Conservation (phyloP, 2,113 vertebrate genomes). For the Tichodroma muraria region DNA sequence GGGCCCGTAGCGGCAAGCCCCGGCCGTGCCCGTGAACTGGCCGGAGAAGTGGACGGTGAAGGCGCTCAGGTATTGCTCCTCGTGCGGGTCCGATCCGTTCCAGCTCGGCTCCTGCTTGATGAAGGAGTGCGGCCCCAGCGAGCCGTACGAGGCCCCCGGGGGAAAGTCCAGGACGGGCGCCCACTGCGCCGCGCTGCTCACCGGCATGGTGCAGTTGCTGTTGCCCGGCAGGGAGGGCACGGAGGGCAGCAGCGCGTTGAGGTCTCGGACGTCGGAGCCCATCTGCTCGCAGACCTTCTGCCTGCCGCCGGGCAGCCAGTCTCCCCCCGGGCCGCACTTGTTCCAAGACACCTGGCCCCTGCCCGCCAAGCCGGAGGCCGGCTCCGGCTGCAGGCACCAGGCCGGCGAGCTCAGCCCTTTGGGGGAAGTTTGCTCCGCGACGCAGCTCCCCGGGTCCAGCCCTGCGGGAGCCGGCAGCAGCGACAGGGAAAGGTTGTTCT, state of each 20-base stretch:
- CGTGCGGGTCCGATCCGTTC: constrained; percentile 82
- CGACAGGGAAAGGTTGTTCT: constrained; percentile 59
- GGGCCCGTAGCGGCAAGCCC: constrained; percentile 86
- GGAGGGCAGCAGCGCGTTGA: constrained; percentile 85
- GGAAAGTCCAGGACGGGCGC: constrained; percentile 92
- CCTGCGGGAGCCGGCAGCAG: constrained; percentile 60
- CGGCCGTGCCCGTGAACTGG: constrained; percentile 88
- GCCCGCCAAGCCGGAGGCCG: constrained; percentile 42
- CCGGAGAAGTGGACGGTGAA: constrained; percentile 96
- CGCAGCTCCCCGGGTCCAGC: constrained; percentile 66
- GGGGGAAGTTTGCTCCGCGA: constrained; percentile 55
- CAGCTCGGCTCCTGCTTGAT: constrained; percentile 97
- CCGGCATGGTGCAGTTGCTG: constrained; percentile 82
- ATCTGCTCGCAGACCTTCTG: constrained; percentile 68
- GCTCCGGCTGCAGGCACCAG: constrained; percentile 64
- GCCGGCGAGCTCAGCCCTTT: constrained; percentile 49
- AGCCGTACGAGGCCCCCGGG: constrained; percentile 79
- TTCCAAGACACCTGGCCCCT: constrained; percentile 47
- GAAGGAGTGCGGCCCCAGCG: constrained; percentile 87
- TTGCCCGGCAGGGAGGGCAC: constrained; percentile 81
- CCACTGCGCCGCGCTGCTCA: constrained; percentile 87
- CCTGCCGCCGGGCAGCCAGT: constrained; percentile 39
- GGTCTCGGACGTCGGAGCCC: constrained; percentile 90
- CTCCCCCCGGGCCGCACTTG: constrained; percentile 51
- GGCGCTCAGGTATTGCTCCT: constrained; percentile 93